Evolutionary conservation across 2,797 vertebrate species (phyloP).

Genomic region (Buphagus erythrorhynchus): DNA sequence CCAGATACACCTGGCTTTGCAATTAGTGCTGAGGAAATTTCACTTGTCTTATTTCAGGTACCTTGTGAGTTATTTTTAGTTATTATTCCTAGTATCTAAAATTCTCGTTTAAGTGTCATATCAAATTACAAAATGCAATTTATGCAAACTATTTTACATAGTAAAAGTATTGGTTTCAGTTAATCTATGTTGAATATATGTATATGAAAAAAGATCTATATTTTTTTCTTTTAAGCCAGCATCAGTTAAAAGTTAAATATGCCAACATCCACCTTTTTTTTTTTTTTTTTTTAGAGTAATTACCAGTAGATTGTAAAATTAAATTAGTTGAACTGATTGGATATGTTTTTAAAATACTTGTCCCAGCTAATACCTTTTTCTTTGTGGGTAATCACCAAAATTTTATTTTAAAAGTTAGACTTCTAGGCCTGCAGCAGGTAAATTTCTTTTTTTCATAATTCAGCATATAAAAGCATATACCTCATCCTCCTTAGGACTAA

Average conservation of each 20-base stretch:
- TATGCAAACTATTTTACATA: background rate
- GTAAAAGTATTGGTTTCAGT: background rate
- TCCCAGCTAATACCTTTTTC: background rate
- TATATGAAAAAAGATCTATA: background rate
- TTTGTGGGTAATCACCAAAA: background rate
- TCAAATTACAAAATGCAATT: background rate
- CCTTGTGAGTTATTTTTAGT: background rate
- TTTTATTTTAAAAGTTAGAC: background rate
- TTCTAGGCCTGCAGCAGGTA: background rate
- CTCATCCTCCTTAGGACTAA: background rate
- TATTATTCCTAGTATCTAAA: background rate
- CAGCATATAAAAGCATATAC: background rate
- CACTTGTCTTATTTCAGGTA: background rate
- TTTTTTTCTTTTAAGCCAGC: background rate
- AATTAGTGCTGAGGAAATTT: background rate
- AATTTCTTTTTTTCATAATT: background rate
- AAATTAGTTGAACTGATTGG: background rate
- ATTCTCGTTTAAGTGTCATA: background rate
- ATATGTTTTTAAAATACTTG: background rate
- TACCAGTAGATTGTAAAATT: background rate
- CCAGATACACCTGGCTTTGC: background rate
- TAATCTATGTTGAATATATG: background rate
- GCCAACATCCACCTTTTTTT: background rate
- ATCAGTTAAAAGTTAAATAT: background rate
- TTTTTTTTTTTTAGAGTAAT: background rate